phyloP scores from a whole-genome alignment of 1,140 invertebrate species.

The Holcopasites calliopsidis region DNA sequence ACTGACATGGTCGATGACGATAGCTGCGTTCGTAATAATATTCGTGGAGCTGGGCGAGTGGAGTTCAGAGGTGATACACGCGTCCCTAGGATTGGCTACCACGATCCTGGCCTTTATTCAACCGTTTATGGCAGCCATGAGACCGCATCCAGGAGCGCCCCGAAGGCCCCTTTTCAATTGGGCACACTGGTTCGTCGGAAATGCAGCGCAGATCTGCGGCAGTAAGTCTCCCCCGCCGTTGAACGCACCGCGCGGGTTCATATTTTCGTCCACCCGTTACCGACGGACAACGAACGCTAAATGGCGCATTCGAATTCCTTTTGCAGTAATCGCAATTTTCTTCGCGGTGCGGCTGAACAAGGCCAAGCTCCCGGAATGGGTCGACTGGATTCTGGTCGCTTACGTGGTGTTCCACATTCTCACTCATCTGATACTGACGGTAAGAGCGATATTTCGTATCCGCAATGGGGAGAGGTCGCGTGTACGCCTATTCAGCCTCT shows the following conservation, averaged over 20 bases:
- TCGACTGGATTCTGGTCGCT: slow-evolving; percentile 91
- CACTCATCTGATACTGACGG: slow-evolving; percentile 93
- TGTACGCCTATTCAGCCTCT: background rate
- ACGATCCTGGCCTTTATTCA: slow-evolving; percentile 92
- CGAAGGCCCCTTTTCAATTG: slow-evolving; percentile 95
- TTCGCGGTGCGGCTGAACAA: slow-evolving; percentile 92
- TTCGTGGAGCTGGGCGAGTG: slow-evolving; percentile 91
- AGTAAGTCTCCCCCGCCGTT: slow-evolving; percentile 83
- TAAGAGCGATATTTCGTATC: slow-evolving; percentile 81
- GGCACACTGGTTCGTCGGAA: slow-evolving; percentile 95
- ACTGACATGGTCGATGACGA: slow-evolving; percentile 88
- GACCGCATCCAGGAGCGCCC: slow-evolving; percentile 90
- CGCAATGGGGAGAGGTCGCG: background rate
- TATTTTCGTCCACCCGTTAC: background rate
- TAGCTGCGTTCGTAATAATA: slow-evolving; percentile 90
- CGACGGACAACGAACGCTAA: slow-evolving; percentile 22
- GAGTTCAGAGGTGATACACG: slow-evolving; percentile 88
- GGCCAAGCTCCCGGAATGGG: slow-evolving; percentile 91
- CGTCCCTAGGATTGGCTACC: slow-evolving; percentile 88
- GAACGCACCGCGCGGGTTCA: background rate
- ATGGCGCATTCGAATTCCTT: slow-evolving; percentile 60
- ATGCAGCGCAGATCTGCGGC: slow-evolving; percentile 93
- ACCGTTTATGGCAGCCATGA: slow-evolving; percentile 90
- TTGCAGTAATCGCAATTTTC: slow-evolving; percentile 95
- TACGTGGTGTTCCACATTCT: slow-evolving; percentile 94